Percentiles rank a stretch among this genome's conserved stretches.
Evolutionary conservation across 2,113 vertebrate genomes (phyloP).

Genomic region (Mirza zaza): DNA sequence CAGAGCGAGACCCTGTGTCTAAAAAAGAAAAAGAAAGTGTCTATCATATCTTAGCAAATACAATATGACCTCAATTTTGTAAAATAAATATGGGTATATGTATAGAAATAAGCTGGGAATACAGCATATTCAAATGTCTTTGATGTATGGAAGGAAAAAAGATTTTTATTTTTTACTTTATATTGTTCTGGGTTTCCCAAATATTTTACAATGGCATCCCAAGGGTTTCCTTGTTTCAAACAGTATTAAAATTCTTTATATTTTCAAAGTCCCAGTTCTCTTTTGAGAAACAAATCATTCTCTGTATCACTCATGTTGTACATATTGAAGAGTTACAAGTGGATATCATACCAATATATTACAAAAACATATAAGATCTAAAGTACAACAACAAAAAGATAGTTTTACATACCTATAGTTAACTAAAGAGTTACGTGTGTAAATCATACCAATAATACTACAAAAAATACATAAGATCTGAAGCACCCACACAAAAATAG

Average conservation of each 20-base stretch:
- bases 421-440: neutral
- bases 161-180: conserved; percentile 1
- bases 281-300: neutral
- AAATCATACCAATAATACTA: neutral
- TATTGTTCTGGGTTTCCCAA: neutral
- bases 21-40: neutral
- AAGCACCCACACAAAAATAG: neutral
- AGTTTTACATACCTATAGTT: neutral
- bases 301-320: neutral
- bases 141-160: neutral
- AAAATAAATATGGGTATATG: neutral
- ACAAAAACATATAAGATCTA: neutral
- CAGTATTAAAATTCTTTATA: neutral
- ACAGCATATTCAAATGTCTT: neutral
- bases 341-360: neutral
- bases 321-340: neutral
- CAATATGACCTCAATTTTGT: neutral
- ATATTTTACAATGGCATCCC: neutral
- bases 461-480: neutral
- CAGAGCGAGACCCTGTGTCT: too few relatives aligned
- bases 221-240: conserved; percentile 5
- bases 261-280: neutral
- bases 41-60: conserved; percentile 4
- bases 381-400: neutral
- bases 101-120: neutral